These are phyloP conservation scores for Melieria picta DNA, from an alignment of 2,888 invertebrate genomes.

Conservation along the genomic window DNA sequence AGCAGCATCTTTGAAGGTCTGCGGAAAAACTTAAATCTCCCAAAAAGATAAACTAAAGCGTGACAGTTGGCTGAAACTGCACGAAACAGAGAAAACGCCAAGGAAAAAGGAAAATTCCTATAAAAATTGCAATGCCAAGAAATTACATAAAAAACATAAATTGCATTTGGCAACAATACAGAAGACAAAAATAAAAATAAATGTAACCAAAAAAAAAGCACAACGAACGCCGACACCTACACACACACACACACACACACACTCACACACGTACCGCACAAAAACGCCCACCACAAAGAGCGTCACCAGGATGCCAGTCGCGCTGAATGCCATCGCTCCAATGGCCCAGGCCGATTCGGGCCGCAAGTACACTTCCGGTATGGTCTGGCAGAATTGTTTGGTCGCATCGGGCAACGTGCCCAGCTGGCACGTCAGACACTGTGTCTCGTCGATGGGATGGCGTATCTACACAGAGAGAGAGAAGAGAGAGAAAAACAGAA, in stretches of 20 bases:
- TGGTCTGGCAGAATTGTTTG: conserved; percentile 78
- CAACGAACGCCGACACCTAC: background rate
- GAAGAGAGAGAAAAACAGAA: background rate
- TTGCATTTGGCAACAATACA: conserved; percentile 16
- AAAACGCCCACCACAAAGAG: conserved; percentile 84
- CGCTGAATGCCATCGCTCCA: conserved; percentile 90
- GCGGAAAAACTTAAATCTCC: too few species aligned
- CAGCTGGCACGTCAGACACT: conserved; percentile 82
- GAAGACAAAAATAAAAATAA: background rate
- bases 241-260: background rate
- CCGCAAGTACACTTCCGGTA: conserved; percentile 84
- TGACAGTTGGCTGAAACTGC: too few species aligned
- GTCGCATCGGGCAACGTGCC: conserved; percentile 85
- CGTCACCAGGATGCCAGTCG: conserved; percentile 85
- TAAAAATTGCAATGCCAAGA: background rate
- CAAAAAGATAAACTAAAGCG: too few species aligned
- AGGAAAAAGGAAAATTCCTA: background rate
- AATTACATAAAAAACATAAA: background rate
- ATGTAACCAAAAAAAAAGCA: background rate
- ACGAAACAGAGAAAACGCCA: background rate
- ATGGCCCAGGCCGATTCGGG: conserved; percentile 91
- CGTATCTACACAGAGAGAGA: conserved; percentile 72
- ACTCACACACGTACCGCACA: conserved; percentile 66
- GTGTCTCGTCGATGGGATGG: conserved; percentile 81
- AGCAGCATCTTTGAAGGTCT: too few species aligned